Base-by-base conservation (phyloP, 2,113 vertebrate species). In the Albula glossodonta region DNA sequence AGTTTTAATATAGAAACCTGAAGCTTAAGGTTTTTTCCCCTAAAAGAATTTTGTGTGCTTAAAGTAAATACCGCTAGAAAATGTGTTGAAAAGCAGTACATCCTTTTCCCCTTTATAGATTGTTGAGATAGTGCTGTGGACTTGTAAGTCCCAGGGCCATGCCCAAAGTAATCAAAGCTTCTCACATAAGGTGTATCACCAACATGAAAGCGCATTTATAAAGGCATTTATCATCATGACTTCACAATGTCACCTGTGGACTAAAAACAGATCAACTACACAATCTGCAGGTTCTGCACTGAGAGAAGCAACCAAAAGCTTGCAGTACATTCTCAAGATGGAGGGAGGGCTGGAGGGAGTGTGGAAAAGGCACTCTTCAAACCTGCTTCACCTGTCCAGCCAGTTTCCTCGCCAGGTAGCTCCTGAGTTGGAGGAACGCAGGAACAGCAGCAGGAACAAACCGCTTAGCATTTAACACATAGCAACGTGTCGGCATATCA, bases 311-410 rank as follows among this genome's bases (percentile, higher is more conserved):
- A 41, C 22, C 22, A 19, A 66, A 66, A 66, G 2, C 19, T 22
- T 22, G 60, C 17, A 66, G 60, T 41, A 41, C 31, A 41, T 41
- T 41, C 31, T 41, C 31, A 41, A 41, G 31, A 41, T 70, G 80
- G 52, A 52, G 31, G 31, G n/a, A 56, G 51, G 12, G 41, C 52
- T 4, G 81, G 25, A n/a, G 51, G 53, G 51, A 52, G 50, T 17
- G 48, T 17, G 50, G 49, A 17, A 50, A 84, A 51, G 50, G 78
- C 80, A 11, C 41, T 31, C 31, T 31, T 15, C 8, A 87, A 86
- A 90, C 89, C 89, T 41, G 90, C 84, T 84, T 56, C 57, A 87
- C 87, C 25, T 51, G 86, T 86, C 87, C 74, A 51, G 56, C 10
- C 66, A 70, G 66, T 1, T 25, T 86, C 74, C 78, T 90, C 31